Conservation (phyloP, 2,113 vertebrate genomes). For the Trachemys scripta region DNA sequence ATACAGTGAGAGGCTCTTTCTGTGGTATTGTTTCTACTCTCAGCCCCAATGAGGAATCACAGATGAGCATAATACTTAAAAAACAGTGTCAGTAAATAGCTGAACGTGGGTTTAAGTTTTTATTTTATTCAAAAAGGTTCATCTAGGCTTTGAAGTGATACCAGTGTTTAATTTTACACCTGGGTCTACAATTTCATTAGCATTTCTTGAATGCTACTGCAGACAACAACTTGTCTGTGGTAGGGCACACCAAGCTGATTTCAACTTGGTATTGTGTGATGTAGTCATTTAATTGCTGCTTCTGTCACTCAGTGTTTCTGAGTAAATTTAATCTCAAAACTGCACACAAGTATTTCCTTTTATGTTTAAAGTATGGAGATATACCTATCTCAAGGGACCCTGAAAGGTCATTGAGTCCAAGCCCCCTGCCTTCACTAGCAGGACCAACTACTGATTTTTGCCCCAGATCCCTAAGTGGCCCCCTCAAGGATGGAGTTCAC, state of each 20-base stretch:
- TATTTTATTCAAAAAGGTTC: not conserved
- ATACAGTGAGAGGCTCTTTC: not conserved
- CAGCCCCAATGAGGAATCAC: not conserved
- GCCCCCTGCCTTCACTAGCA: no score
- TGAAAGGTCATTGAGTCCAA: no score
- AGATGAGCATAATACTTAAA: not conserved
- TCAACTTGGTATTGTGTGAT: not conserved
- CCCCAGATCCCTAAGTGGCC: no score
- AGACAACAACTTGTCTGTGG: not conserved
- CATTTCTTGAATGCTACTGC: slow-evolving; percentile 19
- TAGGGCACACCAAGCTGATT: not conserved
- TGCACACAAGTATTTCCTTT: not conserved
- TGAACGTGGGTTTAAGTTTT: not conserved
- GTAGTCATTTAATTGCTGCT: slow-evolving; percentile 16
- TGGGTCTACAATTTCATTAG: not conserved
- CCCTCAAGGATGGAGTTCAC: no score
- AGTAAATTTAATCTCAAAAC: slow-evolving; percentile 14
- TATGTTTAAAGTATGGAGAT: not conserved
- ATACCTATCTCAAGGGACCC: no score
- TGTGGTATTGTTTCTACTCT: not conserved
- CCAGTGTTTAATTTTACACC: not conserved
- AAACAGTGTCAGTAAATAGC: not conserved
- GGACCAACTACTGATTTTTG: no score
- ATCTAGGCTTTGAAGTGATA: not conserved
- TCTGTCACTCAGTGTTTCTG: not conserved